phyloP scores from a whole-genome alignment of 2,797 vertebrate species.

The Sciurus carolinensis region DNA sequence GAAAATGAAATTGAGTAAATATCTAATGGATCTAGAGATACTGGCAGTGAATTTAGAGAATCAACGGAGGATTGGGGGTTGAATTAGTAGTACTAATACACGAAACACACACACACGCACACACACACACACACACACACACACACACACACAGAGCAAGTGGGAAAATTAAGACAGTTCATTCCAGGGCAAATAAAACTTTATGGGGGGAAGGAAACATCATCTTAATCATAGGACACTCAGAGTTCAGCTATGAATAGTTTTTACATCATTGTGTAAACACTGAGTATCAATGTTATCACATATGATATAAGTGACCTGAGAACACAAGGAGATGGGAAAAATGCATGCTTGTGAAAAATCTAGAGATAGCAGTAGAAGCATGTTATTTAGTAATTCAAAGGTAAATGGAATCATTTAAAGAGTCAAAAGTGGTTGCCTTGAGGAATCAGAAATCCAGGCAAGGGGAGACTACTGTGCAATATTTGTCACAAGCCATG shows the following conservation, averaged over 20 bases:
- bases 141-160: neutral
- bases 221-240: neutral
- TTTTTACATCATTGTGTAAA: neutral
- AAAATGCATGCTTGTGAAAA: neutral
- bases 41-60: neutral
- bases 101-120: neutral
- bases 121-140: neutral
- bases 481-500: neutral
- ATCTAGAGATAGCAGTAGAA: neutral
- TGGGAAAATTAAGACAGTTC: slow-evolving; percentile 18
- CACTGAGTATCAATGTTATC: neutral
- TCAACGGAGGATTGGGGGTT: neutral
- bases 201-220: neutral
- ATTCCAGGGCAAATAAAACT: slow-evolving; percentile 22
- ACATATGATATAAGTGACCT: neutral
- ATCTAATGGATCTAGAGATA: neutral
- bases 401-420: neutral
- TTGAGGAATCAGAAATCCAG: neutral
- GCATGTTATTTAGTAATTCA: neutral
- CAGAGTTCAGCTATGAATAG: neutral
- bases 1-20: neutral
- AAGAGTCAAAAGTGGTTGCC: neutral
- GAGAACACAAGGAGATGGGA: slow-evolving; percentile 6
- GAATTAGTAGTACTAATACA: neutral
- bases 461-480: neutral